phyloP scores from a whole-genome alignment of 2,797 vertebrate genomes.

The Dryobates pubescens region DNA sequence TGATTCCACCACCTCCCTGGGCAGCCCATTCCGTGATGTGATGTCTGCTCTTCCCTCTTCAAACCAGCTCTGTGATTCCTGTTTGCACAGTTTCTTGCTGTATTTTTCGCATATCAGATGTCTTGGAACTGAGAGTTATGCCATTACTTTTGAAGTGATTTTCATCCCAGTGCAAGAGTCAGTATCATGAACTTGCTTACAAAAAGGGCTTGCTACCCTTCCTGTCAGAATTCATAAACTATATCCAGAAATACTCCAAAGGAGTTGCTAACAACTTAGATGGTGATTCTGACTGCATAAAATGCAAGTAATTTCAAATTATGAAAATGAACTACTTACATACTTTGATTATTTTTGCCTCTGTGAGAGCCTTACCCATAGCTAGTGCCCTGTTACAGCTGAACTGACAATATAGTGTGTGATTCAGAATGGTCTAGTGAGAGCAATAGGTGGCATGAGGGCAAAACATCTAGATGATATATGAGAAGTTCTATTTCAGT shows the following conservation, averaged over 20 bases:
- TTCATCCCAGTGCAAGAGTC: background rate
- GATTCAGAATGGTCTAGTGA: background rate
- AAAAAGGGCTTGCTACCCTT: background rate
- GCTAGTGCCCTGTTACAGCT: background rate
- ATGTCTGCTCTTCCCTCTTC: background rate
- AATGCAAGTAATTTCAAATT: constrained; percentile 5
- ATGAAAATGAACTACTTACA: background rate
- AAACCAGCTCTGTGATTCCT: background rate
- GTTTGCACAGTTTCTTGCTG: background rate
- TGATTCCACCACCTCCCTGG: no score
- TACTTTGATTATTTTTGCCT: constrained; percentile 14
- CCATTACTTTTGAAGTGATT: background rate
- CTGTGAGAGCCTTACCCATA: background rate
- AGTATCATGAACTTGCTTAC: background rate
- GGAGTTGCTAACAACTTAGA: background rate
- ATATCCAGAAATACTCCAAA: background rate
- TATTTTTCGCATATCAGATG: background rate
- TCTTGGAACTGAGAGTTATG: background rate
- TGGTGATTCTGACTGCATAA: background rate
- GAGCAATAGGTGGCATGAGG: background rate
- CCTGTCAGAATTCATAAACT: background rate
- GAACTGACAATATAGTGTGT: background rate
- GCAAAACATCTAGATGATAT: background rate
- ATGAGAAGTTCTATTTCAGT: background rate
- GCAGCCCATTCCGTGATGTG: background rate